Evolutionary conservation across 2,888 invertebrate genomes (phyloP), one percentile per base, ranked within the genome.

Genomic region (Lepeophtheirus nordmannii): DNA sequence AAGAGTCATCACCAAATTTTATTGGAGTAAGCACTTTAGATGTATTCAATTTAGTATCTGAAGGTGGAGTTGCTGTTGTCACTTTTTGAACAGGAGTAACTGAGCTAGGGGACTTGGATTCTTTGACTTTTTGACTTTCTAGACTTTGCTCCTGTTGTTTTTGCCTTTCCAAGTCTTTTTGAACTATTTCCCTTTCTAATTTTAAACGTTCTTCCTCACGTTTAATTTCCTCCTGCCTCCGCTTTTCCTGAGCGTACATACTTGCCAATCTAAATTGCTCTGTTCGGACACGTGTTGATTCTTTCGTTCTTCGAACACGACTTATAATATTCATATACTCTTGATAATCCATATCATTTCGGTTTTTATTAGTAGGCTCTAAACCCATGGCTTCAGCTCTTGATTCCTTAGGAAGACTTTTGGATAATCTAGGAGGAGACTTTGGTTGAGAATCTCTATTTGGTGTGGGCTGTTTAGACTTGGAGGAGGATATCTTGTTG

Each of bases 241-340:
- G 37, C 40, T 30, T 12, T 60, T 66, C 66, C 58, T 66, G 17
- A 22, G 59, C 66, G 41, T 66, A 66, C 66, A 66, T 66, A 41
- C 60, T 61, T n/a, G 66, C 59, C 10, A 66, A 41, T 39, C 66
- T 60, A 12, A 41, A 14, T 10, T 66, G 66, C 41, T 66, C 66
- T 17, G 66, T 53, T 46, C 66, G 7, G n/a, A 53, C 59, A 14
- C 46, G 58, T 23, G 66, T 41, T 20, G 39, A 40, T 17, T 66
- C 66, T 30, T 66, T 66, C n/a, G 60, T 66, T 39, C 38, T 17
- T 30, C 66, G 17, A 14, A 66, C 66, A 23, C 58, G 58, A 37
- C 40, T 59, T 8, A 66, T 61, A 10, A 66, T 66, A 30, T 66
- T 66, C 66, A 66, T 66, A 23, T 66, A 66, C 14, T 66, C 66